These are phyloP conservation scores for Podarcis raffonei DNA, from an alignment of 2,113 vertebrate genomes.

Conservation along the genomic window DNA sequence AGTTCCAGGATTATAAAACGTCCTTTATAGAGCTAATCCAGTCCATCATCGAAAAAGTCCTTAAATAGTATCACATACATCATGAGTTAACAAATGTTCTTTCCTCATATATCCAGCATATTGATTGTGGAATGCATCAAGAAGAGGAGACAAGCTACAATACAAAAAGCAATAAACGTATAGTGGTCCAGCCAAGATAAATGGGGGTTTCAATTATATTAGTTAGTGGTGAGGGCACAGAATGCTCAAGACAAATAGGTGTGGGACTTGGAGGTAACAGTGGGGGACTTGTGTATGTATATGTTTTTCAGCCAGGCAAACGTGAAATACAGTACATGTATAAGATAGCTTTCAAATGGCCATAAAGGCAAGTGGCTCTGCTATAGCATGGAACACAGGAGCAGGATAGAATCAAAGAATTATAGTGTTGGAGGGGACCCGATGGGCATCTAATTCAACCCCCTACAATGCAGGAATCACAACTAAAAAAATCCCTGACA, in stretches of 20 bases:
- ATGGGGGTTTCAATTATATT: neutral
- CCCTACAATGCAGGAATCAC: no score
- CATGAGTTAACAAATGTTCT: neutral
- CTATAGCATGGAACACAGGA: neutral
- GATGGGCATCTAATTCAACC: no score
- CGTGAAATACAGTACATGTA: constrained; percentile 46
- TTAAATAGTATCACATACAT: neutral
- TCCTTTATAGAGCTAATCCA: constrained; percentile 23
- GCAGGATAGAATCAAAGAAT: neutral
- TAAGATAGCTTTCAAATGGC: constrained; percentile 35
- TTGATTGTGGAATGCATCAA: neutral
- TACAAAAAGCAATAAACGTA: neutral
- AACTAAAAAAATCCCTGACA: no score
- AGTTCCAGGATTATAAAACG: constrained; percentile 1
- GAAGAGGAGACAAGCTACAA: neutral
- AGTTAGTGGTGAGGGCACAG: constrained; percentile 34
- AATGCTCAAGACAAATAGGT: neutral
- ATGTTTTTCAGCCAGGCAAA: constrained; percentile 24
- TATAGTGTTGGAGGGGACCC: no score
- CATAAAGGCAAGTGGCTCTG: constrained; percentile 12
- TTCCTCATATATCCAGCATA: neutral
- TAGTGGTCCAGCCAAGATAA: constrained; percentile 8
- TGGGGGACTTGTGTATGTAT: neutral
- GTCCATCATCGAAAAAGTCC: constrained; percentile 21
- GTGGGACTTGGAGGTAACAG: constrained; percentile 23